Conservation (phyloP, 2,888 invertebrate species). For the Dasysyrphus albostriatus region DNA sequence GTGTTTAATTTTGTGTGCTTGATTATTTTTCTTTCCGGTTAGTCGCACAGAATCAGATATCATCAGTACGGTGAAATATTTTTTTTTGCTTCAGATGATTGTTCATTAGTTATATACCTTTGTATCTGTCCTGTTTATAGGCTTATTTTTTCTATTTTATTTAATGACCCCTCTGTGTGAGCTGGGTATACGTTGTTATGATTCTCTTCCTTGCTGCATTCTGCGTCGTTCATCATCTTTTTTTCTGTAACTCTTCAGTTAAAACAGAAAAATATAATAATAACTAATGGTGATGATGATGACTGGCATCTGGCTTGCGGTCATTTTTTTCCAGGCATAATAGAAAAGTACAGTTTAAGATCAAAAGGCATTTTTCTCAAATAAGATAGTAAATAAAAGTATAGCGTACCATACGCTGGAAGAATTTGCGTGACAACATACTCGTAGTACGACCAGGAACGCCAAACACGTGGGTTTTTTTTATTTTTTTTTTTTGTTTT, state of each 20-base stretch:
- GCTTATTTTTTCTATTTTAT: not conserved
- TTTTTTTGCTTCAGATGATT: not conserved
- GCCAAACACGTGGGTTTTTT: too few species aligned
- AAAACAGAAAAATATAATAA: not conserved
- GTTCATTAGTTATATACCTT: not conserved
- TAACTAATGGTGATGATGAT: not conserved
- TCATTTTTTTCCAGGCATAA: not conserved
- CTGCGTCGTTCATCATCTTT: not conserved
- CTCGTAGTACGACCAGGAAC: too few species aligned
- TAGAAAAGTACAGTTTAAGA: not conserved
- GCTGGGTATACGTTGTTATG: not conserved
- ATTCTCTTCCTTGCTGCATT: not conserved
- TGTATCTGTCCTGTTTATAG: not conserved
- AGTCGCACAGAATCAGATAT: not conserved
- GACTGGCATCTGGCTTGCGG: slow-evolving; percentile 6
- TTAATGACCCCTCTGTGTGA: not conserved
- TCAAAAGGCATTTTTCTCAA: not conserved
- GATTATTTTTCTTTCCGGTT: not conserved
- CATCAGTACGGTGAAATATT: not conserved
- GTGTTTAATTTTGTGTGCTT: not conserved
- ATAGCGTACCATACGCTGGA: not conserved
- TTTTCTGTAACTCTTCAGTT: not conserved
- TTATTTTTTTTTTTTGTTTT: too few species aligned
- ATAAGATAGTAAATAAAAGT: not conserved
- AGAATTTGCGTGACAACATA: too few species aligned